Conservation (phyloP, 1,140 invertebrate genomes). For the Sycobia sp. region DNA sequence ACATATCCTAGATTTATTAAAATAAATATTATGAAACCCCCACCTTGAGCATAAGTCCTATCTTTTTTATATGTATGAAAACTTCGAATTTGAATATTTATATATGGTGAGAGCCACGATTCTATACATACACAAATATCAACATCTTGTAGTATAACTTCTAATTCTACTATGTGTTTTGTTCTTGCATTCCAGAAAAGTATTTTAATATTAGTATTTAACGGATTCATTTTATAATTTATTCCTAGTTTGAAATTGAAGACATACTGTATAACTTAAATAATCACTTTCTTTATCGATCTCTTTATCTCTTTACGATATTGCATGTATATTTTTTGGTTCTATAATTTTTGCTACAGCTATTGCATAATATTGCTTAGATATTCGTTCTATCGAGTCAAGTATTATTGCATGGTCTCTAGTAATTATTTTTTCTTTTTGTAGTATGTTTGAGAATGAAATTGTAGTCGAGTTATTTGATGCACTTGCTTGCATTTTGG, state of each 20-base stretch:
- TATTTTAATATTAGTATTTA: background rate
- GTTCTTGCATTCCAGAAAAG: conserved; percentile 6
- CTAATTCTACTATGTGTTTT: background rate
- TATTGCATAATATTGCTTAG: too few relatives aligned
- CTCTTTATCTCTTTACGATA: too few relatives aligned
- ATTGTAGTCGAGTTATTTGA: too few relatives aligned
- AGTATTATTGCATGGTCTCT: too few relatives aligned
- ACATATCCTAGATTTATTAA: conserved; percentile 1
- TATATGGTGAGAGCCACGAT: background rate
- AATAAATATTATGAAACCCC: conserved; percentile 17
- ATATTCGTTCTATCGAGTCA: too few relatives aligned
- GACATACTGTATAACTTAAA: too few relatives aligned
- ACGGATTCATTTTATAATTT: background rate
- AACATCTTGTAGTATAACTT: background rate
- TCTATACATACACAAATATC: conserved; percentile 20
- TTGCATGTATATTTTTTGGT: too few relatives aligned
- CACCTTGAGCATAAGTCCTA: conserved; percentile 8
- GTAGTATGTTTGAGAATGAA: too few relatives aligned
- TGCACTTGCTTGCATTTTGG: too few relatives aligned
- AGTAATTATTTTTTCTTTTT: too few relatives aligned
- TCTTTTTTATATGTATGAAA: conserved; percentile 16
- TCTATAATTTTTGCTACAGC: too few relatives aligned
- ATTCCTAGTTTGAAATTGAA: background rate
- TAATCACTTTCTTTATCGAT: too few relatives aligned
- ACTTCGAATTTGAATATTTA: background rate